Conservation (phyloP, 2,113 vertebrate genomes). For the Aplodontia rufa region DNA sequence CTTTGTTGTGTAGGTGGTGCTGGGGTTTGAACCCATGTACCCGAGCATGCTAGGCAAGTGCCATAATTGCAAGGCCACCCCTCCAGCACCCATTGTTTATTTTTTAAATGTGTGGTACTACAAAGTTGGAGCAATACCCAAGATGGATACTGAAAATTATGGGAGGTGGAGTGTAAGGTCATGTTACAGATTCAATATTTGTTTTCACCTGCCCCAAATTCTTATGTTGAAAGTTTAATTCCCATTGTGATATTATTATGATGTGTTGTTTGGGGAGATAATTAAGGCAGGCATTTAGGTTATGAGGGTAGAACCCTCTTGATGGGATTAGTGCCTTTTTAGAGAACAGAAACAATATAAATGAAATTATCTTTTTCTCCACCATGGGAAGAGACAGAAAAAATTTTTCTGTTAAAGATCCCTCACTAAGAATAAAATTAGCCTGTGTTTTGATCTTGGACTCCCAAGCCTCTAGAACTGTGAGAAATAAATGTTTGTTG, state of each 20-base stretch:
- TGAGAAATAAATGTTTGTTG: background rate
- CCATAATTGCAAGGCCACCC: too few relatives aligned
- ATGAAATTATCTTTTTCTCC: background rate
- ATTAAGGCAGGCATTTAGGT: background rate
- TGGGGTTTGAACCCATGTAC: too few relatives aligned
- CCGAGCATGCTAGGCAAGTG: too few relatives aligned
- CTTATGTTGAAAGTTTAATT: background rate
- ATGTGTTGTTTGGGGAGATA: too few relatives aligned
- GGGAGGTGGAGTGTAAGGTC: background rate
- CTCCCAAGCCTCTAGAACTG: background rate
- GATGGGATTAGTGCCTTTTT: background rate
- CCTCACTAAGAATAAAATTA: background rate
- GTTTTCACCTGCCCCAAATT: background rate
- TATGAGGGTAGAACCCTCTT: background rate
- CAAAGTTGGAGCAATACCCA: background rate
- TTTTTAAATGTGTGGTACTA: background rate
- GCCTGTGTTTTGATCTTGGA: background rate
- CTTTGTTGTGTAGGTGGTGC: too few relatives aligned
- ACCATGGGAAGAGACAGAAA: background rate
- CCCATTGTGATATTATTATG: background rate
- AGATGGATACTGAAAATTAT: background rate
- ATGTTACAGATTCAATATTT: background rate
- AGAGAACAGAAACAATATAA: background rate
- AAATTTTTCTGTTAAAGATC: background rate
- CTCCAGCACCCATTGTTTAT: too few relatives aligned